These are phyloP conservation scores for Ichneumoninae sp. DNA, from an alignment of 2,888 invertebrate genomes.

Conservation along the genomic window DNA sequence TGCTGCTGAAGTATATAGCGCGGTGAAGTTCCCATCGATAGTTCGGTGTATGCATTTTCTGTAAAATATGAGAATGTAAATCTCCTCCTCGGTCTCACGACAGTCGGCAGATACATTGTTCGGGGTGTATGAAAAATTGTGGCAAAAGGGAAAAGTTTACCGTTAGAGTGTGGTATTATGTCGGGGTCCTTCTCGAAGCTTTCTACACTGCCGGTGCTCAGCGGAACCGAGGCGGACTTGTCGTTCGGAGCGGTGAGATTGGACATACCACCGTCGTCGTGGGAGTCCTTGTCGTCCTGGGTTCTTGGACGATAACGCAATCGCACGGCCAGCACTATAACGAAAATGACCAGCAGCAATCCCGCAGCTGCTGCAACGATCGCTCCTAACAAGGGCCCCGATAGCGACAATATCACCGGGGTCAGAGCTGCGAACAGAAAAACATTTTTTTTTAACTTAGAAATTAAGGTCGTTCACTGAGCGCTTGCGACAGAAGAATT, in stretches of 20 bases:
- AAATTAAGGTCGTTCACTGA: conserved; percentile 22
- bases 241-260: conserved; percentile 73
- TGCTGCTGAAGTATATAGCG: conserved; percentile 79
- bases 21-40: conserved; percentile 81
- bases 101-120: conserved; percentile 37
- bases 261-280: conserved; percentile 66
- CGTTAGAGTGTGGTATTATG: conserved; percentile 82
- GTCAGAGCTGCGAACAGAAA: conserved; percentile 77
- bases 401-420: conserved; percentile 81
- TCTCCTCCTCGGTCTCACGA: neutral
- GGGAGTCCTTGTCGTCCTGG: conserved; percentile 79
- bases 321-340: conserved; percentile 80
- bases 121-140: neutral
- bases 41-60: conserved; percentile 82
- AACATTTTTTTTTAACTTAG: conserved; percentile 26
- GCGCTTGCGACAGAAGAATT: neutral
- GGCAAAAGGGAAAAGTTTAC: conserved; percentile 67
- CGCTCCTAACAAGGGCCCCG: conserved; percentile 81
- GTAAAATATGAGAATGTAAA: conserved; percentile 24
- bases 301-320: conserved; percentile 81
- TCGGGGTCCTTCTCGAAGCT: conserved; percentile 83
- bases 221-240: conserved; percentile 80
- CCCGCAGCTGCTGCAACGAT: conserved; percentile 82
- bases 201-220: conserved; percentile 81
- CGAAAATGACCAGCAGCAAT: conserved; percentile 81